Evolutionary conservation across 2,888 invertebrate genomes (phyloP).

Genomic region (Spialia ferax): DNA sequence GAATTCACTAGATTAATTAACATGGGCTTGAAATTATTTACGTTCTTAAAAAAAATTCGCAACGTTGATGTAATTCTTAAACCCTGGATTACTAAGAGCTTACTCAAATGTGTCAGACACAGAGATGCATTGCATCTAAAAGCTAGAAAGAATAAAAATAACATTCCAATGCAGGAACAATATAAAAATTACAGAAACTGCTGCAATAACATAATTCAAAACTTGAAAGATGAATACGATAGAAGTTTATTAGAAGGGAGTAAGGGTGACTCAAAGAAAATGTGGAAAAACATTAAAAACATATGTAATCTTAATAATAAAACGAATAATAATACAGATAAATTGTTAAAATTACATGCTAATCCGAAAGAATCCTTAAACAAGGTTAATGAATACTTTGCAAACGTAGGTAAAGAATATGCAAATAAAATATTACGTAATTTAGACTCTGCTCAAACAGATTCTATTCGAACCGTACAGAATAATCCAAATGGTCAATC

Average conservation of each 20-base stretch:
- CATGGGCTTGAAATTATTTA: background rate
- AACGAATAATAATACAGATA: too few species aligned
- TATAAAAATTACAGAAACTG: background rate
- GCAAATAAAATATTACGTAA: too few species aligned
- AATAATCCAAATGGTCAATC: too few species aligned
- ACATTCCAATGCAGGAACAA: background rate
- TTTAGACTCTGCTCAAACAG: too few species aligned
- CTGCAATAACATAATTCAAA: background rate
- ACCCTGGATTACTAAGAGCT: background rate
- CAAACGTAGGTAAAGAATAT: too few species aligned
- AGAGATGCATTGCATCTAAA: background rate
- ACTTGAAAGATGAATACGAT: background rate
- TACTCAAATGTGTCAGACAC: background rate
- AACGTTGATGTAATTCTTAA: background rate
- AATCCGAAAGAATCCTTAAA: too few species aligned
- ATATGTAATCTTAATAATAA: background rate
- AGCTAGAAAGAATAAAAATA: background rate
- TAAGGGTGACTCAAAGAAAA: background rate
- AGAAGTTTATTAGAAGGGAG: background rate
- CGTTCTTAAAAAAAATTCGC: background rate
- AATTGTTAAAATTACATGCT: too few species aligned
- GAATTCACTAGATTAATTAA: background rate
- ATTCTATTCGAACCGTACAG: too few species aligned
- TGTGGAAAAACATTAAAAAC: background rate
- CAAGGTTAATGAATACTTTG: too few species aligned